Evolutionary conservation across 2,113 vertebrate genomes (phyloP).

Genomic region (Erythrocercus mccallii): DNA sequence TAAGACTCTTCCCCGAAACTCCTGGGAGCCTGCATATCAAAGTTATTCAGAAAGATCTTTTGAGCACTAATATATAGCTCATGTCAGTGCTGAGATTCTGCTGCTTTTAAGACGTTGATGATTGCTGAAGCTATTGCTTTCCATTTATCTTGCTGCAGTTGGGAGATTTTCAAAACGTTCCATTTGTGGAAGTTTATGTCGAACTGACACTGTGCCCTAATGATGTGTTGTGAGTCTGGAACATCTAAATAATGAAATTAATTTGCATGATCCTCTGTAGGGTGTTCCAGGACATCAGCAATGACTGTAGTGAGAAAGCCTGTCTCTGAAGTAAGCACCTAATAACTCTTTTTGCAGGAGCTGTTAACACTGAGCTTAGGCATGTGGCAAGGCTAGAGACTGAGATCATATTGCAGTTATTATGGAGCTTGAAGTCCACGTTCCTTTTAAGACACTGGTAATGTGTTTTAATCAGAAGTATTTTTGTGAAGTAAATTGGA

Average conservation of each 20-base stretch:
- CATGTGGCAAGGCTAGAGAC: background rate
- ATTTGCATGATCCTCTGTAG: background rate
- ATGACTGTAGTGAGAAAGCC: background rate
- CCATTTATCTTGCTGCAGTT: background rate
- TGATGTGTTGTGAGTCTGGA: background rate
- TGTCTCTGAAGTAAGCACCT: background rate
- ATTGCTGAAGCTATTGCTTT: background rate
- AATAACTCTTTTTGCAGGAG: conserved; percentile 1
- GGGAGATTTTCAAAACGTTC: conserved; percentile 7
- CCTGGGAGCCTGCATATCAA: background rate
- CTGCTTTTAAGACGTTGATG: background rate
- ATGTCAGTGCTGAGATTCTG: background rate
- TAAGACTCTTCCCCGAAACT: background rate
- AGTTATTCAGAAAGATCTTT: background rate
- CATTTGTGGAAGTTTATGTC: conserved; percentile 17
- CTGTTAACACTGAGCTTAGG: background rate
- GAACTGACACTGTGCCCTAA: background rate
- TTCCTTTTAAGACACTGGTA: conserved; percentile 41
- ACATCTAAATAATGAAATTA: background rate
- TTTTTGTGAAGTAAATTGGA: conserved; percentile 45
- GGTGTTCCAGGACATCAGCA: conserved; percentile 37
- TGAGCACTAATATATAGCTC: background rate
- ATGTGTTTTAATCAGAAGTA: conserved; percentile 26
- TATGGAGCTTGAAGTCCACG: conserved; percentile 32
- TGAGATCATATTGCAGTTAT: conserved; percentile 53